Evolutionary conservation across 2,797 vertebrate species (phyloP).

Genomic region (Mormyrus proboscirostris): DNA sequence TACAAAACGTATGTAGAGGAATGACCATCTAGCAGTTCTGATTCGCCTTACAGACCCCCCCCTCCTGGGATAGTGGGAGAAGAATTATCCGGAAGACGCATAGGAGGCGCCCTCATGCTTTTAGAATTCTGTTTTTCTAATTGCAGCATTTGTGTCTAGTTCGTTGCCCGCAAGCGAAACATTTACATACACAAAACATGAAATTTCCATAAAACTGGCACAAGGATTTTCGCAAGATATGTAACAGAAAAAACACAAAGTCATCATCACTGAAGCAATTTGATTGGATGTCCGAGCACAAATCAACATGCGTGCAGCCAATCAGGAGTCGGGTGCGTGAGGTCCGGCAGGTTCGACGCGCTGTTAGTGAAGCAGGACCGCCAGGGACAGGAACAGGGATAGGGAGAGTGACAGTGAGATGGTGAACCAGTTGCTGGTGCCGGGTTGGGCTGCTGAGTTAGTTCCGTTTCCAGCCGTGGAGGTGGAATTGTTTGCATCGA

Average conservation of each 20-base stretch:
- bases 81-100: neutral
- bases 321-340: neutral
- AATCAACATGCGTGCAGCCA: neutral
- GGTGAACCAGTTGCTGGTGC: neutral
- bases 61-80: neutral
- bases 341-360: neutral
- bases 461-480: neutral
- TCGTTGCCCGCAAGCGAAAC: neutral
- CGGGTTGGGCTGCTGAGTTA: neutral
- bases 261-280: neutral
- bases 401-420: neutral
- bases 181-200: neutral
- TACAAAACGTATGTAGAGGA: neutral
- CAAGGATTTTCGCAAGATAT: neutral
- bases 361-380: neutral
- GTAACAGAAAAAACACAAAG: neutral
- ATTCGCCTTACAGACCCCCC: neutral
- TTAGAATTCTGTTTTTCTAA: neutral
- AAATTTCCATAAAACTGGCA: neutral
- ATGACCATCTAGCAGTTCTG: neutral
- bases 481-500: accelerated
- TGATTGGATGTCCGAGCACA: neutral
- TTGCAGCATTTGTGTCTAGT: neutral
- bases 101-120: neutral
- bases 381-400: neutral